Evolutionary conservation across 2,888 invertebrate genomes (phyloP).

Genomic region (Prosapia bicincta): DNA sequence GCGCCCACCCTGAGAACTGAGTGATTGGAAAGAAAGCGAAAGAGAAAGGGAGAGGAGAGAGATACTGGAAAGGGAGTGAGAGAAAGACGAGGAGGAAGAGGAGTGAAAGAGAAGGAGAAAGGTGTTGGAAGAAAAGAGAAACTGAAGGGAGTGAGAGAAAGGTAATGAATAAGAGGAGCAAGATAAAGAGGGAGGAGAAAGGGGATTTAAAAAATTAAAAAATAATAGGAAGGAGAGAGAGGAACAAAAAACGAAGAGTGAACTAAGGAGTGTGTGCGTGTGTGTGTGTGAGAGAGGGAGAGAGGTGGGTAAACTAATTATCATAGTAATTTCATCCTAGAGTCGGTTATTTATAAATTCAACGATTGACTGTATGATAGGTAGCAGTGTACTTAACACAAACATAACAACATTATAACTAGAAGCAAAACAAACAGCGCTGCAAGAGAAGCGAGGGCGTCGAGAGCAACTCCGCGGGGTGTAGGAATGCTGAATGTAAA

Average conservation of each 20-base stretch:
- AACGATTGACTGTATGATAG: not conserved
- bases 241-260: no score
- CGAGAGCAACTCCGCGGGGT: not conserved
- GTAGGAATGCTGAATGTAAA: not conserved
- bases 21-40: no score
- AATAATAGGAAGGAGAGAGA: no score
- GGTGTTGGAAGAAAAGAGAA: not conserved
- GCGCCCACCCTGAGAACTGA: no score
- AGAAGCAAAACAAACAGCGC: not conserved
- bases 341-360: not conserved
- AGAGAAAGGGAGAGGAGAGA: conserved; percentile 1
- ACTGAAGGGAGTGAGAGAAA: not conserved
- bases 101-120: not conserved
- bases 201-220: no score
- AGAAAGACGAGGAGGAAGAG: no score
- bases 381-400: not conserved
- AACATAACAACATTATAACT: not conserved
- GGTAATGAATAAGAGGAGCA: no score
- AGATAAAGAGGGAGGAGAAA: not conserved
- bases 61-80: not conserved
- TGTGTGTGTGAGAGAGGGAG: no score
- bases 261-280: no score
- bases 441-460: not conserved
- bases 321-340: not conserved
- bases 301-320: no score